Evolutionary conservation across 2,888 invertebrate species (phyloP), one percentile per base, ranked within the genome.

Genomic region (Cerastis rubricosa): DNA sequence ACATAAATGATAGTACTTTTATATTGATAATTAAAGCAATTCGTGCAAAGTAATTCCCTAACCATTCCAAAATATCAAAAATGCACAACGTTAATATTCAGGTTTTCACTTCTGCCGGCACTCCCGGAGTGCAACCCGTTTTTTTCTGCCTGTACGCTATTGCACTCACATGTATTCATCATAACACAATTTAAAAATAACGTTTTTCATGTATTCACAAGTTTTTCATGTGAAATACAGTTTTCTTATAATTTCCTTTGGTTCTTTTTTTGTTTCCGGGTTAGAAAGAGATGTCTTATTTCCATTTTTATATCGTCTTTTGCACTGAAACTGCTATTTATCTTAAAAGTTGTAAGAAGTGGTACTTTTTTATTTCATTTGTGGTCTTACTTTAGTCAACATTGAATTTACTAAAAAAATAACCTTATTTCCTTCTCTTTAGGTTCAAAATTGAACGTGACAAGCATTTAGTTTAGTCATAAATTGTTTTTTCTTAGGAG

Each of bases 401-500:
- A 43, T 64, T n/a, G 0, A 43, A 12, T 40, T 51, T 11, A 59
- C 14, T 0, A 40, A 78, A 78, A 78, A 78, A 66, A 0, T 2
- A 35, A 59, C 40, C 47, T 71, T 81, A 76, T 5, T 0, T 0
- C 17, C 9, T 0, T 1, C 0, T 1, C 0, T 0, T 69, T 81
- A 73, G 65, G 54, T 84, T 64, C 11, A 73, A 71, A 77, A 63
- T 78, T 14, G 25, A 72, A 66, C 17, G 11, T 7, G 2, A 35
- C 7, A n/a, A 3, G 5, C 0, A n/a, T 64, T 76, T 69, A n/a
- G 54, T 76, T 74, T 40, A 83, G 72, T 63, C 70, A 78, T 70
- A 76, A 85, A 73, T 76, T 67, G 76, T 80, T 85, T 85, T 82
- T 81, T 85, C 79, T 80, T 79, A 76, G 68, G 0, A 68, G 25